These are phyloP conservation scores for Brachionus manjavacas DNA, from an alignment of 1,140 invertebrate genomes.

Conservation along the genomic window DNA sequence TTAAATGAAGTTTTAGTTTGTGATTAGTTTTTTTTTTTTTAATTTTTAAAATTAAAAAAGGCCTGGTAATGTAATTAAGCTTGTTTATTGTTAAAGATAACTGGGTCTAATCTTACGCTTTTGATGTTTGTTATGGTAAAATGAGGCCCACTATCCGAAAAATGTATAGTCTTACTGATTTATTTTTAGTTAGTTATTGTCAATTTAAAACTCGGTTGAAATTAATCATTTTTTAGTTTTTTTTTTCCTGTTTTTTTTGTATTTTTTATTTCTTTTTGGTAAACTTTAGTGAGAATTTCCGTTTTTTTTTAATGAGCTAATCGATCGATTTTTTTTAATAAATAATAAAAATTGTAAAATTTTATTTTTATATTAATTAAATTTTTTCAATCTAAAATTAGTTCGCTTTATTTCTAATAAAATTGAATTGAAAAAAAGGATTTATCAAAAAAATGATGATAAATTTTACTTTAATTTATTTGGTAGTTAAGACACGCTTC, in stretches of 20 bases:
- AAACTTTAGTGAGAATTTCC: slow-evolving; percentile 1
- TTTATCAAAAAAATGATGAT: too few relatives aligned
- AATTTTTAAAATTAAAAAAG: background rate
- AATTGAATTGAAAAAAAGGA: too few relatives aligned
- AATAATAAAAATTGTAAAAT: slow-evolving; percentile 20
- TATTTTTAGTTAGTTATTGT: slow-evolving; percentile 28
- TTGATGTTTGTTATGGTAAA: background rate
- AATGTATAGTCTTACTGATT: background rate
- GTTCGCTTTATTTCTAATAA: too few relatives aligned
- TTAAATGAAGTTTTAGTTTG: background rate
- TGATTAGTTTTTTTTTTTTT: background rate
- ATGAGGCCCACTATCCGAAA: background rate
- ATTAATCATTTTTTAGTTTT: slow-evolving; percentile 34
- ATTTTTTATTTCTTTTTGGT: background rate
- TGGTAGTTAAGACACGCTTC: too few relatives aligned
- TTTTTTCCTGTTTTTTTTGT: background rate
- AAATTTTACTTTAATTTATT: too few relatives aligned
- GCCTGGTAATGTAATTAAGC: slow-evolving; percentile 10
- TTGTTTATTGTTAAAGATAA: background rate
- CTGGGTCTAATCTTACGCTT: background rate
- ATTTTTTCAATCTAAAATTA: too few relatives aligned
- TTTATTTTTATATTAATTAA: background rate
- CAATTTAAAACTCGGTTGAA: slow-evolving; percentile 35
- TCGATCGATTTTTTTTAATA: slow-evolving; percentile 21
- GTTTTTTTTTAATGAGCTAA: slow-evolving; percentile 29